Conservation (phyloP, 2,113 vertebrate genomes). For the Lagopus leucura region DNA sequence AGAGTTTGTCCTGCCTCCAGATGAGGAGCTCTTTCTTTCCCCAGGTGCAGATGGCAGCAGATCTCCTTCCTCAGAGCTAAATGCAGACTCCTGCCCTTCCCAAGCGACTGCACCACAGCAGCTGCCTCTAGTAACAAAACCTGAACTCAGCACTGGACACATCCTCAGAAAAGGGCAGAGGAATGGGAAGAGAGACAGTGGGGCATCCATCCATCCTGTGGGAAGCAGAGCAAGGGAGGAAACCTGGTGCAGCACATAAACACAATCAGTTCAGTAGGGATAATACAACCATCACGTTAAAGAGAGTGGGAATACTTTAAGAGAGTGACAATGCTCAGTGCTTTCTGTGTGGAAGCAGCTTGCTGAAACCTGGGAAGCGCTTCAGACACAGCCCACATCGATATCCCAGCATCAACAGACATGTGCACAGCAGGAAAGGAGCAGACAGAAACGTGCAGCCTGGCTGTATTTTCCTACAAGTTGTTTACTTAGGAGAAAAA, state of each 20-base stretch:
- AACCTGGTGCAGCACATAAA: background rate
- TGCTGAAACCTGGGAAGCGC: background rate
- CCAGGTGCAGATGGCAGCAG: slow-evolving; percentile 67
- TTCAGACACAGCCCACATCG: background rate
- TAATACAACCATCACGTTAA: background rate
- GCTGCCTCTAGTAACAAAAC: background rate
- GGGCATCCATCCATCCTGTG: background rate
- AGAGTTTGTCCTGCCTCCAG: slow-evolving; percentile 41
- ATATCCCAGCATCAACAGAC: background rate
- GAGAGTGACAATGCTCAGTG: background rate
- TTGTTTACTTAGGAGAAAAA: background rate
- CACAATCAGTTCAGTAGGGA: background rate
- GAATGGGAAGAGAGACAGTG: background rate
- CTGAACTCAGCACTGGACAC: background rate
- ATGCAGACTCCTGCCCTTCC: slow-evolving; percentile 35
- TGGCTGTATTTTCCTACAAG: background rate
- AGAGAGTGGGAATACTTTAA: background rate
- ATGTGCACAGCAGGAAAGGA: background rate
- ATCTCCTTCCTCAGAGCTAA: slow-evolving; percentile 30
- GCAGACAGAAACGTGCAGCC: background rate
- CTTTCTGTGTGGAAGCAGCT: background rate
- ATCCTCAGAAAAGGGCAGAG: background rate
- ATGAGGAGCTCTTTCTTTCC: slow-evolving; percentile 53
- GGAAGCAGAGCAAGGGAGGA: background rate
- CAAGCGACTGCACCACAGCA: background rate